These are phyloP conservation scores for Epinephelus malabaricus DNA, from an alignment of 2,797 vertebrate genomes.

Conservation along the genomic window DNA sequence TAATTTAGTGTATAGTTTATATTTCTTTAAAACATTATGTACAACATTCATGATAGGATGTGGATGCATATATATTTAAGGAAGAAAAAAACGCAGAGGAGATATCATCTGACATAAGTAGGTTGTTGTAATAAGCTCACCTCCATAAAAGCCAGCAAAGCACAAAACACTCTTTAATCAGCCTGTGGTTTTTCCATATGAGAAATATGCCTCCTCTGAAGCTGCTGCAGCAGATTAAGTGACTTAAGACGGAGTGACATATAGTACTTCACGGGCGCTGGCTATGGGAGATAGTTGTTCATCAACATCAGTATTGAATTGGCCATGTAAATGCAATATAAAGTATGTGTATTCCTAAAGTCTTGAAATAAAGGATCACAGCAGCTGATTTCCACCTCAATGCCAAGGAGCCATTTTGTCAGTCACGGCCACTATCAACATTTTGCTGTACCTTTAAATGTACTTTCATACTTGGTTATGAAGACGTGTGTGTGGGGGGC, in stretches of 20 bases:
- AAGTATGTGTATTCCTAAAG: neutral
- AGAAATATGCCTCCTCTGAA: slow-evolving; percentile 36
- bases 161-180: slow-evolving; percentile 28
- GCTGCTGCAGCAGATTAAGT: slow-evolving; percentile 55
- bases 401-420: slow-evolving; percentile 45
- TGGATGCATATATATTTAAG: neutral
- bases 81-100: neutral
- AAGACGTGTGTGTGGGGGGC: slow-evolving; percentile 46
- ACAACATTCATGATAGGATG: neutral
- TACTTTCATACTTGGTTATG: slow-evolving; percentile 56
- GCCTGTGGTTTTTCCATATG: slow-evolving; percentile 22
- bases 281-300: slow-evolving; percentile 23
- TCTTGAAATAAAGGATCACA: slow-evolving; percentile 27
- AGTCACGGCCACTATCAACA: slow-evolving; percentile 34
- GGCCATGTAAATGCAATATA: slow-evolving; percentile 13
- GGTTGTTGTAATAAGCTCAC: slow-evolving; percentile 26
- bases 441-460: slow-evolving; percentile 53
- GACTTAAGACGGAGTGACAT: slow-evolving; percentile 39
- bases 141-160: slow-evolving; percentile 34
- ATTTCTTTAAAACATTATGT: neutral
- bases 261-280: neutral
- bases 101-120: slow-evolving; percentile 8
- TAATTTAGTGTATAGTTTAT: no score
- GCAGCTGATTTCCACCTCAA: slow-evolving; percentile 9
- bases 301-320: slow-evolving; percentile 5